phyloP scores from a whole-genome alignment of 2,113 vertebrate genomes.

The Sturnus vulgaris region DNA sequence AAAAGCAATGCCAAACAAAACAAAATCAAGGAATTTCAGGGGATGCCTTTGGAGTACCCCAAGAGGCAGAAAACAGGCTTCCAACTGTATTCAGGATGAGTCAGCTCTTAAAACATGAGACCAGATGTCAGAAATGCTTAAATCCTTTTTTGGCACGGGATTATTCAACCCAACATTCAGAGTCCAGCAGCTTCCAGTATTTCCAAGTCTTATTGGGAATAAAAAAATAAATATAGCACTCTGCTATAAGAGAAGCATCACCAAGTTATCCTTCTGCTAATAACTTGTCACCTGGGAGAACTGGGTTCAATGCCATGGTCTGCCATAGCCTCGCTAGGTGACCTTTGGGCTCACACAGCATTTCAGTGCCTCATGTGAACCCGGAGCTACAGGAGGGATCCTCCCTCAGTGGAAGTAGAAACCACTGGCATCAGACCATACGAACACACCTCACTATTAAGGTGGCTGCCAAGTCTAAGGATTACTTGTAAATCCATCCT shows the following conservation, averaged over 20 bases:
- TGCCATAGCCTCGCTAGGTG: neutral
- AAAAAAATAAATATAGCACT: neutral
- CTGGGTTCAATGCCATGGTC: neutral
- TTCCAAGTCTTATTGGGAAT: neutral
- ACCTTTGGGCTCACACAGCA: neutral
- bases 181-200: neutral
- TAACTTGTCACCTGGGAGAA: neutral
- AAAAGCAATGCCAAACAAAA: neutral
- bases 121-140: neutral
- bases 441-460: fast-evolving
- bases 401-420: neutral
- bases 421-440: neutral
- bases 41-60: neutral
- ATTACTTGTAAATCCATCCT: neutral
- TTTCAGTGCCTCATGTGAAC: neutral
- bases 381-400: neutral
- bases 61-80: neutral
- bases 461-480: neutral
- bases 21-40: neutral
- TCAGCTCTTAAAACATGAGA: neutral
- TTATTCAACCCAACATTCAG: neutral
- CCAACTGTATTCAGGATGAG: neutral
- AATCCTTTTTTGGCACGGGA: neutral
- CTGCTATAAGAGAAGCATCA: neutral
- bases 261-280: neutral